phyloP scores from a whole-genome alignment of 2,888 invertebrate genomes.

The Molorchus minor region DNA sequence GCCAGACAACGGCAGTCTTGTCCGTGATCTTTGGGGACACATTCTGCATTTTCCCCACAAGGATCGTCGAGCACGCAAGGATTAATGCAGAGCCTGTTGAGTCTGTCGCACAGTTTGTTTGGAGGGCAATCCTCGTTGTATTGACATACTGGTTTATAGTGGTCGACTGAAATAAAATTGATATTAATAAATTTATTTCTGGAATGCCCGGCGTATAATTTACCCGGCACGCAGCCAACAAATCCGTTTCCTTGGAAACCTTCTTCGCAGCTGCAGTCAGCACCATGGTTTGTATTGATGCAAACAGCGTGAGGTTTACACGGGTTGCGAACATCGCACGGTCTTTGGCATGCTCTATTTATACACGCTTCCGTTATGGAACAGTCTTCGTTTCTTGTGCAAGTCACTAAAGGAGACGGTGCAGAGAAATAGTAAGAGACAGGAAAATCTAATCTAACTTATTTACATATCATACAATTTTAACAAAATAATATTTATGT shows the following conservation, averaged over 20 bases:
- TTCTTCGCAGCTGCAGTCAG: conserved; percentile 86
- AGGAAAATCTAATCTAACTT: conserved; percentile 43
- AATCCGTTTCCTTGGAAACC: conserved; percentile 89
- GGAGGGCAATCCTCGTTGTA: conserved; percentile 92
- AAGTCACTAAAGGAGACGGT: conserved; percentile 75
- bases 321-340: conserved; percentile 85
- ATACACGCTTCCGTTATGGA: conserved; percentile 87
- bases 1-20: conserved; percentile 78
- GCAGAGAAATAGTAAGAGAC: conserved; percentile 43
- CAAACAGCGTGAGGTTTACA: conserved; percentile 86
- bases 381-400: conserved; percentile 87
- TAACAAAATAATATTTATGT: background rate
- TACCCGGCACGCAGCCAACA: conserved; percentile 82
- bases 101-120: conserved; percentile 83
- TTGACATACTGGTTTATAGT: conserved; percentile 75
- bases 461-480: conserved; percentile 35
- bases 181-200: background rate
- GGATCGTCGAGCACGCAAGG: conserved; percentile 82
- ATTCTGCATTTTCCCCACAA: conserved; percentile 85
- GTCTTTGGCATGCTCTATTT: conserved; percentile 84
- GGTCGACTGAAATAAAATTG: conserved; percentile 39
- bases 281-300: conserved; percentile 86
- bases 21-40: conserved; percentile 78
- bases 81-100: conserved; percentile 84
- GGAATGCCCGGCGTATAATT: conserved; percentile 30